phyloP scores from a whole-genome alignment of 2,797 vertebrate species.

The Distichodus sexfasciatus region DNA sequence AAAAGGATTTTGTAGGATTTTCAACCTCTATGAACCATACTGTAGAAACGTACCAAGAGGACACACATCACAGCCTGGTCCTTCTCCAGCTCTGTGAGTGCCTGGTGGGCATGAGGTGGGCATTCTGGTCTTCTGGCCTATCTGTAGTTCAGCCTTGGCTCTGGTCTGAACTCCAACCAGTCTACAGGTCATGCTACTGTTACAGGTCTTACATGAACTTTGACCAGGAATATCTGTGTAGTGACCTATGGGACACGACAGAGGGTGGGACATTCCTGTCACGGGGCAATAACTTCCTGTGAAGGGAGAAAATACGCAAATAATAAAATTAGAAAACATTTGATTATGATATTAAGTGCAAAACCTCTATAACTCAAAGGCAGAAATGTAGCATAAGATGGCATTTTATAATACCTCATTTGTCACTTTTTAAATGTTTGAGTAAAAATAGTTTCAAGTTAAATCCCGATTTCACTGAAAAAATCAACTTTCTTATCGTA shows the following conservation, averaged over 20 bases:
- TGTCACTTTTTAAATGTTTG: no score
- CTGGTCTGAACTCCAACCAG: slow-evolving; percentile 48
- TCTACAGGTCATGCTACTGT: slow-evolving; percentile 60
- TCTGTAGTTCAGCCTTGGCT: slow-evolving; percentile 47
- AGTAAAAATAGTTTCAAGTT: no score
- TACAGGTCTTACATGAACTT: slow-evolving; percentile 66
- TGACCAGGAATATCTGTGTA: slow-evolving; percentile 63
- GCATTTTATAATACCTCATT: no score
- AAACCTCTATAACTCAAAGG: no score
- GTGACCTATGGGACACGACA: slow-evolving; percentile 65
- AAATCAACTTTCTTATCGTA: no score
- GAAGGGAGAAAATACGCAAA: slow-evolving; percentile 1
- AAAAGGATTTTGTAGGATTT: background rate
- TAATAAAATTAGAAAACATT: no score
- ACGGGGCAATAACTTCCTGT: slow-evolving; percentile 75
- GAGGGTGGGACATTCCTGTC: slow-evolving; percentile 64
- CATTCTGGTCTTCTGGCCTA: slow-evolving; percentile 58
- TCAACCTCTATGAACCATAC: background rate
- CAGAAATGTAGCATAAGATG: no score
- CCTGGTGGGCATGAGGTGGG: slow-evolving; percentile 66
- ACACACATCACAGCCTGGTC: slow-evolving; percentile 64
- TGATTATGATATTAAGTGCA: no score
- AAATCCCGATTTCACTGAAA: no score
- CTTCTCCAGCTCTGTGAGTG: slow-evolving; percentile 64
- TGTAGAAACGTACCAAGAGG: slow-evolving; percentile 64